These are phyloP conservation scores for Antrozous pallidus DNA, from an alignment of 2,797 vertebrate genomes.

Conservation along the genomic window DNA sequence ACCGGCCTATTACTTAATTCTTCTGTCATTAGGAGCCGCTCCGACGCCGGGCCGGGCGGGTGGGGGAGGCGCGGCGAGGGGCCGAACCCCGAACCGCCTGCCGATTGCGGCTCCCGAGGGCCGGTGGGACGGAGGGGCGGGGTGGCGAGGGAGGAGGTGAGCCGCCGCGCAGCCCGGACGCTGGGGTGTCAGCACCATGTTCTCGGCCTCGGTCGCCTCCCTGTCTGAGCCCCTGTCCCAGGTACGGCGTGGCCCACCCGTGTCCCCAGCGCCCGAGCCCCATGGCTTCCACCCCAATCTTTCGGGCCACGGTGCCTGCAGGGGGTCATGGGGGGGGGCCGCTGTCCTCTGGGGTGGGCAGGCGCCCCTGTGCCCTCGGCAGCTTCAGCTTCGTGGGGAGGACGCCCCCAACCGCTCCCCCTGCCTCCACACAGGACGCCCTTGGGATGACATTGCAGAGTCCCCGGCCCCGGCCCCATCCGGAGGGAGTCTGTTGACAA, in stretches of 20 bases:
- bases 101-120: constrained; percentile 67
- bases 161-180: rapidly evolving
- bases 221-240: rapidly evolving
- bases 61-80: constrained; percentile 68
- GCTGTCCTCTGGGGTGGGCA: background rate
- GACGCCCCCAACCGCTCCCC: rapidly evolving
- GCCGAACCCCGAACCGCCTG: constrained; percentile 68
- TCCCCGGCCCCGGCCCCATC: background rate
- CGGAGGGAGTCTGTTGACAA: background rate
- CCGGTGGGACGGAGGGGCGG: rapidly evolving
- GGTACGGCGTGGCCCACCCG: rapidly evolving
- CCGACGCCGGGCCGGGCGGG: constrained; percentile 80
- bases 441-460: background rate
- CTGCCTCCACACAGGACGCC: rapidly evolving
- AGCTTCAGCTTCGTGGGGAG: background rate
- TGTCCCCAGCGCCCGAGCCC: rapidly evolving
- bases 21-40: constrained; percentile 91
- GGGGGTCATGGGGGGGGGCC: too few species aligned
- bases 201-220: rapidly evolving
- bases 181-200: too few species aligned
- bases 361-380: rapidly evolving
- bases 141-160: rapidly evolving
- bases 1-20: constrained; percentile 85
- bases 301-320: background rate
- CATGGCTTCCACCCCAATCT: rapidly evolving